Percentiles rank a stretch among this genome's conserved stretches.
These are phyloP conservation scores for Aptenodytes forsteri DNA, from an alignment of 2,113 vertebrate species.

Conservation along the genomic window DNA sequence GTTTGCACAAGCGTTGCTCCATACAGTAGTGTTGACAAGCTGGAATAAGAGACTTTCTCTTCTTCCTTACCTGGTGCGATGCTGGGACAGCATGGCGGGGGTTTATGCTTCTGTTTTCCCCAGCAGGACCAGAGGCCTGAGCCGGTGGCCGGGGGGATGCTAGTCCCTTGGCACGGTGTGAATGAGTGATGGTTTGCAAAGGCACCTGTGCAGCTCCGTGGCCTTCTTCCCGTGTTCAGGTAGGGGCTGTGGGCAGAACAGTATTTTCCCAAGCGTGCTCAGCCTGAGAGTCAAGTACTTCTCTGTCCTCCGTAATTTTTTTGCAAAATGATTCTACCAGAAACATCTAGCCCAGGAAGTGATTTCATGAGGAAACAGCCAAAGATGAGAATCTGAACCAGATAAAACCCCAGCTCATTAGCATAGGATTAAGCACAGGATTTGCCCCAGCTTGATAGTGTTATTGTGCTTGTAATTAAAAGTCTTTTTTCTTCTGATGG, in stretches of 20 bases:
- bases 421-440: background rate
- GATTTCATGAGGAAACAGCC: background rate
- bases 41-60: background rate
- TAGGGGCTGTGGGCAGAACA: background rate
- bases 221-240: background rate
- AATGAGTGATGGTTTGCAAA: background rate
- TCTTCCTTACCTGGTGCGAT: background rate
- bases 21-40: background rate
- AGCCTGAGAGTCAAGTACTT: background rate
- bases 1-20: background rate
- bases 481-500: background rate
- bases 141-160: background rate
- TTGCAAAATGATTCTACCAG: background rate
- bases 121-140: background rate
- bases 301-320: background rate
- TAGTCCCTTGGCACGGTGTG: background rate
- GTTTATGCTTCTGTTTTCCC: background rate
- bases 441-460: background rate
- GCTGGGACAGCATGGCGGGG: background rate
- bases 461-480: background rate
- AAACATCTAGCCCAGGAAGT: background rate
- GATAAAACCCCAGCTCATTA: background rate
- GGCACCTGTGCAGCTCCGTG: background rate
- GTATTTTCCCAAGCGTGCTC: background rate
- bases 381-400: background rate